Evolutionary conservation across 2,797 vertebrate species (phyloP).

Genomic region (Hoplostethus atlanticus): DNA sequence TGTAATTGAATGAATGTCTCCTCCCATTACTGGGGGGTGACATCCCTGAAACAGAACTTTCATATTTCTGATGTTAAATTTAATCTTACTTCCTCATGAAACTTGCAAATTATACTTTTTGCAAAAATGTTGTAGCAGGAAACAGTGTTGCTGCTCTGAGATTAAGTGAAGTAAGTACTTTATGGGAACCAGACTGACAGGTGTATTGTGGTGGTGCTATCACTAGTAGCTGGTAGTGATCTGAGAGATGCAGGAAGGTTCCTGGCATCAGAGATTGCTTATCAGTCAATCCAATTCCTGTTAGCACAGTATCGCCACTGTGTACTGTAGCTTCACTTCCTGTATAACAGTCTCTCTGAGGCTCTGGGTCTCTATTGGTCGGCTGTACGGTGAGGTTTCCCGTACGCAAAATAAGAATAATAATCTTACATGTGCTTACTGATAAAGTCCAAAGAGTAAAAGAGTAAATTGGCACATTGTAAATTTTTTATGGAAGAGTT

Average conservation of each 20-base stretch:
- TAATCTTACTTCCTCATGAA: not conserved
- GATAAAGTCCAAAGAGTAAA: not conserved
- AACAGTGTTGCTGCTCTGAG: not conserved
- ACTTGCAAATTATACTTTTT: not conserved
- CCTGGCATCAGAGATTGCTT: constrained; percentile 29
- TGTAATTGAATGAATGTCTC: not conserved
- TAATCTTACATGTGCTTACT: too few relatives aligned
- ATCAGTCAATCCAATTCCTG: constrained; percentile 50
- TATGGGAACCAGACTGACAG: not conserved
- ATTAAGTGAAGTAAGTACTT: not conserved
- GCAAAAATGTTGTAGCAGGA: not conserved
- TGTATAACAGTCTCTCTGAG: not conserved
- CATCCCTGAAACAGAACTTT: too few relatives aligned
- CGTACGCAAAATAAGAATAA: not conserved
- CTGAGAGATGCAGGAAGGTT: constrained; percentile 25
- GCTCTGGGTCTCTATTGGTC: not conserved
- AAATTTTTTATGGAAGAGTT: constrained; percentile 10
- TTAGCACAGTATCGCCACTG: constrained; percentile 15
- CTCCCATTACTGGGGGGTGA: not conserved
- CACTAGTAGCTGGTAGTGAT: not conserved
- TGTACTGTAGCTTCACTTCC: constrained; percentile 18
- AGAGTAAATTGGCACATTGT: not conserved
- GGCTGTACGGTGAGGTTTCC: not conserved
- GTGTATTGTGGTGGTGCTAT: not conserved
- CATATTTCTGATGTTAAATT: too few relatives aligned